Evolutionary conservation across 1,140 invertebrate species (phyloP).

Genomic region (Oryzaephilus surinamensis): DNA sequence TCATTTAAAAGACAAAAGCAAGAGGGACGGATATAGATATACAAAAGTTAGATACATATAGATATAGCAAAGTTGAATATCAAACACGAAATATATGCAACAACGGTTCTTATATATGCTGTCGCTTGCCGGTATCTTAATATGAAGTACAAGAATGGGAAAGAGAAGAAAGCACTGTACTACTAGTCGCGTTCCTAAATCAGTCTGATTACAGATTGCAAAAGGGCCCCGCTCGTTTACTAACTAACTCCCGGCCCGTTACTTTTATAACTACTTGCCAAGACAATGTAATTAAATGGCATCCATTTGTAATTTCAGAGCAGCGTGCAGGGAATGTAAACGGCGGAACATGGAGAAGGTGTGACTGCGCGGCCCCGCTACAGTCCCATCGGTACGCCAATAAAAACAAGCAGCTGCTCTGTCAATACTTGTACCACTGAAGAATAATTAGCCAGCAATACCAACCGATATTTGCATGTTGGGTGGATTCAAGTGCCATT

Average conservation of each 20-base stretch:
- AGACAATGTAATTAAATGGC: slow-evolving; percentile 39
- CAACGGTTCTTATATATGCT: too few relatives aligned
- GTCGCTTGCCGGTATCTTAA: slow-evolving; percentile 15
- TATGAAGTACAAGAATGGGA: too few relatives aligned
- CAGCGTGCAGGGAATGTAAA: slow-evolving; percentile 34
- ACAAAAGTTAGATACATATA: too few relatives aligned
- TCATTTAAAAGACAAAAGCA: too few relatives aligned
- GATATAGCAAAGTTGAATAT: too few relatives aligned
- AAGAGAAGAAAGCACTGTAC: slow-evolving; percentile 10
- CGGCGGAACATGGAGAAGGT: slow-evolving; percentile 36
- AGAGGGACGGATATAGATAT: too few relatives aligned
- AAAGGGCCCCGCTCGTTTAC: slow-evolving; percentile 26
- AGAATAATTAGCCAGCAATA: slow-evolving; percentile 26
- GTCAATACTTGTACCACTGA: slow-evolving; percentile 28
- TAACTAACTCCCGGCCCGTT: slow-evolving; percentile 28
- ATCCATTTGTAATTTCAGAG: slow-evolving; percentile 37
- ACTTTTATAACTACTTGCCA: slow-evolving; percentile 37
- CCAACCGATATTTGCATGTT: slow-evolving; percentile 19
- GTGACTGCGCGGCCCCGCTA: slow-evolving; percentile 30
- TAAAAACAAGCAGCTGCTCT: slow-evolving; percentile 32
- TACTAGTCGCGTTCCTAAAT: slow-evolving; percentile 28
- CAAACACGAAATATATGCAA: too few relatives aligned
- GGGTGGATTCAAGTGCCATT: slow-evolving; percentile 10
- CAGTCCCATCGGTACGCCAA: slow-evolving; percentile 27
- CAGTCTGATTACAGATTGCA: slow-evolving; percentile 33